Percentiles rank a stretch among this genome's conserved stretches.
phyloP scores from a whole-genome alignment of 2,797 vertebrate genomes.

The Cheirogaleus major region DNA sequence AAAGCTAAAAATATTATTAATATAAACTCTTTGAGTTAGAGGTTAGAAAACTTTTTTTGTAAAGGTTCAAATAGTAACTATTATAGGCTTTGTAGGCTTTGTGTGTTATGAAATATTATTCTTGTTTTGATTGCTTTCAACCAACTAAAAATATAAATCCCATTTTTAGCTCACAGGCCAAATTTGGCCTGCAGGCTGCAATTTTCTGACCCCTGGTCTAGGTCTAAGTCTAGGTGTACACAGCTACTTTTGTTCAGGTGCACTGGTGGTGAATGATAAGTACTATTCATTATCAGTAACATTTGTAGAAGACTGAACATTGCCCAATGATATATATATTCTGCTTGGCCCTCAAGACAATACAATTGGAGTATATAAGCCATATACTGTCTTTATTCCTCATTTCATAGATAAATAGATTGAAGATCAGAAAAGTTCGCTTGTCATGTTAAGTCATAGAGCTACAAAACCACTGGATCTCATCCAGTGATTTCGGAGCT shows the following conservation, averaged over 20 bases:
- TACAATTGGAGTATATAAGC: background rate
- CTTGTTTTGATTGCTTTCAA: constrained; percentile 10
- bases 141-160: background rate
- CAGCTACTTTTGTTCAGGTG: background rate
- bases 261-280: background rate
- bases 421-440: background rate
- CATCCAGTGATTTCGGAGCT: background rate
- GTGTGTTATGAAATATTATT: constrained; percentile 12
- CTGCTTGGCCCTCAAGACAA: background rate
- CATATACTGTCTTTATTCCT: background rate
- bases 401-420: background rate
- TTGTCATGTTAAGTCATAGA: background rate
- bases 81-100: background rate
- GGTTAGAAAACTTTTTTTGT: background rate
- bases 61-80: constrained; percentile 23
- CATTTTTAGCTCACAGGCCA: background rate
- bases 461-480: background rate
- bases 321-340: background rate
- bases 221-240: background rate
- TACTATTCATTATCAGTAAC: background rate
- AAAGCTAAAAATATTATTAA: constrained; percentile 7
- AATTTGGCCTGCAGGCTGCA: background rate
- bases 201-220: background rate
- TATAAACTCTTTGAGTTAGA: constrained; percentile 7
- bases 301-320: background rate